Base-by-base conservation (phyloP, 2,797 vertebrate species). In the Cirrhinus mrigala region DNA sequence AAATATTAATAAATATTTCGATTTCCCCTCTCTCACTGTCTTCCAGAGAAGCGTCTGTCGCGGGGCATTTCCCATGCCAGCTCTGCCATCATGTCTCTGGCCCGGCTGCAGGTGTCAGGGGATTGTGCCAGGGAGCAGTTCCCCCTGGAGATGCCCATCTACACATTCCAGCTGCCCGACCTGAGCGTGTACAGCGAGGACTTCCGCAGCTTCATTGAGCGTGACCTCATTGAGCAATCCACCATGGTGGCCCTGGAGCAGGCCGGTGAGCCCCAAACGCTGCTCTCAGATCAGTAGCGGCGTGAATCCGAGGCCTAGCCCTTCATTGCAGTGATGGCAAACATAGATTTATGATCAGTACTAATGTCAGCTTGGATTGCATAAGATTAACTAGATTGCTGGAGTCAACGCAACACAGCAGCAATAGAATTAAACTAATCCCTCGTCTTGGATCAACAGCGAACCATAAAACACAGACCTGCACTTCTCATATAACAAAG, bases 161-260 rank as follows among this genome's bases (percentile, higher is more conserved):
- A 98, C 94, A 99, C 98, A 90, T 99, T 99, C 96, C 98, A 99
- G 89, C 95, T 99, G 69, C 98, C 98, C 0, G 98, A 99, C 93
- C 97, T 99, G 89, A 99, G 98, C 0, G 97, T 99, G 86, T 99
- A 99, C 95, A 99, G 98, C 0, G 98, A 99, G 93, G 98, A 99
- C 88, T 99, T 99, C 92, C 92, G 98, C 92, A 97, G 96, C 92
- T 99, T 99, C 93, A 97, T 99, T 11, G 98, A 99, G 92, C 95
- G 97, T 1, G 98, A 99, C 93, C 94, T 99, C 85, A 99, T 99
- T 12, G 98, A 99, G 91, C 98, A 99, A 92, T 97, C 98, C 71
- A 99, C 98, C 76, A 99, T 99, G 98, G 96, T 98, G 85, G 98
- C 98, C 58, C 90, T 99, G 94, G 98, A 99, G 90, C 98, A 99